Conservation (phyloP, 2,113 vertebrate species). For the Lota lota region DNA sequence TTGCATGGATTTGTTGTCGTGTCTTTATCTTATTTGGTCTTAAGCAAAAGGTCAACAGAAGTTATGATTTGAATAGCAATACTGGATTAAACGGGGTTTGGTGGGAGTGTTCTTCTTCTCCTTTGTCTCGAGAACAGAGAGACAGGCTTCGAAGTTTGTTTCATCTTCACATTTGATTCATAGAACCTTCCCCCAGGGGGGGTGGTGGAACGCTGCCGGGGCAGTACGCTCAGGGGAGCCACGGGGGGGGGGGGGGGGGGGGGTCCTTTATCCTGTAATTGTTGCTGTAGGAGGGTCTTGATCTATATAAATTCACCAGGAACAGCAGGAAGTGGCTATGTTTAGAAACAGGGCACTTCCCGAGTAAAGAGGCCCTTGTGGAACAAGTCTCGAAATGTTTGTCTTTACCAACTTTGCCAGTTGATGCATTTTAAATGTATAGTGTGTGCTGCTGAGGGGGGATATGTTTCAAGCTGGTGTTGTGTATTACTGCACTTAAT, state of each 20-base stretch:
- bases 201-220: no score
- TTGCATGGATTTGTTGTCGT: no score
- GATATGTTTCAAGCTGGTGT: constrained; percentile 43
- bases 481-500: constrained; percentile 35
- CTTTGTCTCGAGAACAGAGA: no score
- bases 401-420: constrained; percentile 8
- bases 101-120: no score
- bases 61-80: no score
- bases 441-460: constrained; percentile 32
- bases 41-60: no score
- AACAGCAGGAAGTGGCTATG: constrained; percentile 29
- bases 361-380: background rate
- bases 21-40: no score
- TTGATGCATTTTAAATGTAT: constrained; percentile 21
- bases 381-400: constrained; percentile 8
- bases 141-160: no score
- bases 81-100: no score
- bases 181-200: no score
- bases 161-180: no score
- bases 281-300: constrained; percentile 30
- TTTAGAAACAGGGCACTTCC: constrained; percentile 24
- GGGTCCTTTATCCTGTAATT: constrained; percentile 52
- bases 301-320: constrained; percentile 18
- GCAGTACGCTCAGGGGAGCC: background rate
- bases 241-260: no score